Percentiles rank a stretch among this genome's conserved stretches.
These are phyloP conservation scores for Eulithis testata DNA, from an alignment of 2,888 invertebrate species.

Conservation along the genomic window DNA sequence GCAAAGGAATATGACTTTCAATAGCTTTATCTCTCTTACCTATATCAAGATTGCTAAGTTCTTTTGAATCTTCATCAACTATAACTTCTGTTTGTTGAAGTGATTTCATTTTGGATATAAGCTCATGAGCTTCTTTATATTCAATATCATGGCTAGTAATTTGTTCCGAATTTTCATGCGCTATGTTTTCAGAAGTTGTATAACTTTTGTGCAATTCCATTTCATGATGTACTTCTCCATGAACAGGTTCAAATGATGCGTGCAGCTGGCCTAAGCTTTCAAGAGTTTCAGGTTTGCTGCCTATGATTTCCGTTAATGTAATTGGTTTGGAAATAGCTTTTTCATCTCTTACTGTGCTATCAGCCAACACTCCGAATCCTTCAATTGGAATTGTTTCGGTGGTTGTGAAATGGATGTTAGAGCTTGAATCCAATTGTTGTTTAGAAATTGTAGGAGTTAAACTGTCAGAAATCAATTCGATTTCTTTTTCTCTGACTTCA, in stretches of 20 bases:
- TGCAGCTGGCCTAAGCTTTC: slow-evolving; percentile 54
- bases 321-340: slow-evolving; percentile 52
- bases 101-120: slow-evolving; percentile 57
- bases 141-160: slow-evolving; percentile 37
- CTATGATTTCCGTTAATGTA: slow-evolving; percentile 55
- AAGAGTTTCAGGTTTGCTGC: slow-evolving; percentile 55
- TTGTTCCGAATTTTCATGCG: slow-evolving; percentile 52
- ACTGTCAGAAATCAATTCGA: slow-evolving; percentile 44
- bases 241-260: slow-evolving; percentile 44
- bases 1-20: slow-evolving; percentile 53
- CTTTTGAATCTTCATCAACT: slow-evolving; percentile 50
- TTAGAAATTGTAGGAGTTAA: slow-evolving; percentile 42
- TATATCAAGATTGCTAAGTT: slow-evolving; percentile 40
- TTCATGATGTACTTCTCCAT: slow-evolving; percentile 48
- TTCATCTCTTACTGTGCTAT: slow-evolving; percentile 51
- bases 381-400: slow-evolving; percentile 65
- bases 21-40: slow-evolving; percentile 55
- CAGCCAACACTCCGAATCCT: slow-evolving; percentile 50
- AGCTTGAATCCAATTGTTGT: slow-evolving; percentile 56
- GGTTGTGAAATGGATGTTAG: slow-evolving; percentile 61
- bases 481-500: slow-evolving; percentile 61
- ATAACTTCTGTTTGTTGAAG: slow-evolving; percentile 59
- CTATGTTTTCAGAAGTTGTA: slow-evolving; percentile 56
- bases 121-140: slow-evolving; percentile 47
- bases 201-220: slow-evolving; percentile 63